Base-by-base conservation (phyloP, 2,888 invertebrate species). In the Adelphocoris suturalis region DNA sequence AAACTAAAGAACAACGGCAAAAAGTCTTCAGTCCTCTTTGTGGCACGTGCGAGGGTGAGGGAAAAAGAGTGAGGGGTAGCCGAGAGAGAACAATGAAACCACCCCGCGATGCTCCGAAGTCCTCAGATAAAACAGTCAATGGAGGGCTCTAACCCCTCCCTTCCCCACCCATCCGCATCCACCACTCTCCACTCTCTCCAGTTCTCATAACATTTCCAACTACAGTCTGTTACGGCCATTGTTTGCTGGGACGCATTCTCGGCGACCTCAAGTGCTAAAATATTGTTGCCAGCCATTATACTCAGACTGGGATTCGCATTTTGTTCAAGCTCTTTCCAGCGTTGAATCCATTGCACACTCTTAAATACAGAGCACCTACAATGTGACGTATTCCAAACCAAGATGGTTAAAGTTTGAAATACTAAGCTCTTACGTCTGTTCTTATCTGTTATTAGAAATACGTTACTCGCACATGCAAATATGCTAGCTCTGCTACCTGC, bases 121-220 rank as follows among this genome's bases (percentile, higher is more conserved):
- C 61, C 19, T 19, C 52, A 52, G 61, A 61, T 61, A 61, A 61
- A 61, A 61, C 61, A 61, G 61, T 61, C 61, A 61, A 61, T 61
- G 61, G 61, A 52, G 52, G 16, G 37, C 7, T 37, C 37, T 37
- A 37, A 37, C 37, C 16, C 16, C 52, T 11, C 12, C 52, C 52
- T 11, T 52, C 52, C 3, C 13, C 12, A 52, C 9, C 48, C 48
- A 48, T 48, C 48, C 48, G 13, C 37, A 7, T 37, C 7, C 37
- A 37, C 37, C 37, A 2, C 52, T 2, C 52, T 16, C 52, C 52
- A 12, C 16, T 11, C 52, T 13, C 52, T 14, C 12, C 52, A 52
- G 52, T 52, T 16, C 61, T 61, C 61, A 61, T 61, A 61, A 61
- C 61, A 61, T 61, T 61, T 61, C 61, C 1, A 61, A 61, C 61